A percentile compares a stretch with the other conserved stretches of the same genome.
These are phyloP conservation scores for Musca vetustissima DNA, from an alignment of 1,140 invertebrate species.

Conservation along the genomic window DNA sequence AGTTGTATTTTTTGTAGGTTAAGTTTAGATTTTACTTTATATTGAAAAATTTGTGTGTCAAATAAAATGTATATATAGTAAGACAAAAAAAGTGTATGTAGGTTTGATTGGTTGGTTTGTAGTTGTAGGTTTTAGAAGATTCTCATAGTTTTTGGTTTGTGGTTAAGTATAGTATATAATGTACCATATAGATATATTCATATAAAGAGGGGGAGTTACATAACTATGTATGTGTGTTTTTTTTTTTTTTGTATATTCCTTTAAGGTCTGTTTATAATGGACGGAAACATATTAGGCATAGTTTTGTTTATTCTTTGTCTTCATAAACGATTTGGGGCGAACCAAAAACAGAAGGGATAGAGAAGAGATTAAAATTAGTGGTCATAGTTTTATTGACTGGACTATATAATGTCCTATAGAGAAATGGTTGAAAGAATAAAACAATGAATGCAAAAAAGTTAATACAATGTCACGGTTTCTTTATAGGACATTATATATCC, in stretches of 20 bases:
- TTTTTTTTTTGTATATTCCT: slow-evolving; percentile 54
- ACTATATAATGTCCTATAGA: too few relatives aligned
- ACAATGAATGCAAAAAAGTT: too few relatives aligned
- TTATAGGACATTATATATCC: too few relatives aligned
- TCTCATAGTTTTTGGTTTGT: slow-evolving; percentile 6
- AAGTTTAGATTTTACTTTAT: too few relatives aligned
- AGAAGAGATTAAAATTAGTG: neutral
- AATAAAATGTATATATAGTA: neutral
- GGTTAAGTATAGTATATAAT: neutral
- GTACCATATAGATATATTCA: too few relatives aligned
- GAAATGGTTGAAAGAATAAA: too few relatives aligned
- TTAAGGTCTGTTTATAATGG: slow-evolving; percentile 57
- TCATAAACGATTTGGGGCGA: slow-evolving; percentile 17
- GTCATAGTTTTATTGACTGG: too few relatives aligned
- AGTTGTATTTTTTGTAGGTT: neutral
- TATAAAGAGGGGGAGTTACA: too few relatives aligned
- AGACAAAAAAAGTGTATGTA: neutral
- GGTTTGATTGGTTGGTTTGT: too few relatives aligned
- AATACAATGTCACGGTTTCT: too few relatives aligned
- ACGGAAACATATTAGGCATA: slow-evolving; percentile 55
- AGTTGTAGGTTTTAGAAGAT: too few relatives aligned
- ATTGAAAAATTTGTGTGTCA: slow-evolving; percentile 16
- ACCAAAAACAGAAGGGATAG: neutral
- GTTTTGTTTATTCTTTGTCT: slow-evolving; percentile 34
- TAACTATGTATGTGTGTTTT: slow-evolving; percentile 3